Percentiles rank a stretch among this genome's conserved stretches.
These are phyloP conservation scores for Pangasianodon hypophthalmus DNA, from an alignment of 2,113 vertebrate genomes.

Conservation along the genomic window DNA sequence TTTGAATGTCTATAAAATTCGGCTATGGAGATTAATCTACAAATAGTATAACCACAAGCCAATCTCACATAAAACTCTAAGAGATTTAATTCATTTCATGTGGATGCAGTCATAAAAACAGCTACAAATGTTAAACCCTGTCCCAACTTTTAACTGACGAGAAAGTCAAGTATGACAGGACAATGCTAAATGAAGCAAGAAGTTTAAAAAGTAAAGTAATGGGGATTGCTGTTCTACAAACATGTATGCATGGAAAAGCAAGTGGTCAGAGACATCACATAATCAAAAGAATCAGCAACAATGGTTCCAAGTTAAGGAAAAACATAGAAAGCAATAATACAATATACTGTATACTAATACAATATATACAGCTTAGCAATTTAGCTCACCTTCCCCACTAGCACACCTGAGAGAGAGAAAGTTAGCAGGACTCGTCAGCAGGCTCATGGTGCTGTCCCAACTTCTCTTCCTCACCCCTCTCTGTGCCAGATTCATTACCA, in stretches of 20 bases:
- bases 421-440: constrained; percentile 50
- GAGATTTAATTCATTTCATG: not conserved
- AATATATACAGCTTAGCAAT: not conserved
- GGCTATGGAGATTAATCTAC: not conserved
- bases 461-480: constrained; percentile 62
- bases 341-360: not conserved
- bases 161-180: not conserved
- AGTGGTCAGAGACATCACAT: not conserved
- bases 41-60: not conserved
- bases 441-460: constrained; percentile 60
- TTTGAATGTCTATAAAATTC: not conserved
- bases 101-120: not conserved
- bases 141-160: not conserved
- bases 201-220: not conserved
- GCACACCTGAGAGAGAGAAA: constrained; percentile 54
- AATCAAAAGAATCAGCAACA: not conserved
- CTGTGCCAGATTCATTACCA: constrained; percentile 79
- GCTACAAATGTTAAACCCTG: not conserved
- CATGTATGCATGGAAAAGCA: constrained; percentile 6
- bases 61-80: not conserved
- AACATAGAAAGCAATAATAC: not conserved
- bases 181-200: not conserved
- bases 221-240: not conserved
- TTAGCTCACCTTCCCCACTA: constrained; percentile 14
- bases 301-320: not conserved